A percentile compares a stretch with the other conserved stretches of the same genome.
These are phyloP conservation scores for Falco novaeseelandiae DNA, from an alignment of 2,797 vertebrate genomes.

Conservation along the genomic window DNA sequence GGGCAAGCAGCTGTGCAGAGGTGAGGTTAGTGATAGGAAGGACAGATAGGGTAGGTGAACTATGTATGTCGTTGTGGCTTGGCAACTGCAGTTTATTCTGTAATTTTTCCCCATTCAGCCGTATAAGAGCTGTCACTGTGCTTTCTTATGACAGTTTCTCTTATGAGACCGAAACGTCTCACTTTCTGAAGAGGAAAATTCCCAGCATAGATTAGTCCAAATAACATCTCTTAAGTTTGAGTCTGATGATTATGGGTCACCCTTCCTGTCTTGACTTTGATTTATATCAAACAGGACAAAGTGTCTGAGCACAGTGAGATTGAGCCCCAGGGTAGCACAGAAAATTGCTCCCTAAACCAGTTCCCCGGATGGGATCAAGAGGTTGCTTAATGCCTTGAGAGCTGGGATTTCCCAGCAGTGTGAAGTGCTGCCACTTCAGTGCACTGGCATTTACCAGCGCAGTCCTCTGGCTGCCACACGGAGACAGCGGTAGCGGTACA, in stretches of 20 bases:
- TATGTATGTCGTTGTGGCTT: constrained; percentile 5
- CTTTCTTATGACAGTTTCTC: constrained; percentile 15
- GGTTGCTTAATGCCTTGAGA: constrained; percentile 34
- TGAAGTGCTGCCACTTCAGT: constrained; percentile 7
- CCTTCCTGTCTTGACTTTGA: not conserved
- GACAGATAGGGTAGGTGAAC: constrained; percentile 18
- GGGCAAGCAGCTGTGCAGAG: not conserved
- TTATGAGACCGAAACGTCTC: not conserved
- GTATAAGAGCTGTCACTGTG: not conserved
- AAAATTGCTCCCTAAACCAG: constrained; percentile 3
- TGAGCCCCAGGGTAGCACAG: constrained; percentile 18
- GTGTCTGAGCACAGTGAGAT: not conserved
- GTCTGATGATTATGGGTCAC: constrained; percentile 35
- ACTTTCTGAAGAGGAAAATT: constrained; percentile 31
- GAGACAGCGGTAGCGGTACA: not conserved
- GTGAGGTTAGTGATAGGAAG: not conserved
- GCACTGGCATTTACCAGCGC: not conserved
- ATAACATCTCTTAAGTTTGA: not conserved
- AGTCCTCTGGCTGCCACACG: not conserved
- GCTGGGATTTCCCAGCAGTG: constrained; percentile 25
- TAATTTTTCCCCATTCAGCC: not conserved
- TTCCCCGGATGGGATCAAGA: constrained; percentile 20
- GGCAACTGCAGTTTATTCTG: constrained; percentile 30
- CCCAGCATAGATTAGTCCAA: not conserved
- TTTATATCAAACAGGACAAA: constrained; percentile 59